Conservation (phyloP, 2,797 vertebrate genomes). For the Hippopotamyrus pictus region DNA sequence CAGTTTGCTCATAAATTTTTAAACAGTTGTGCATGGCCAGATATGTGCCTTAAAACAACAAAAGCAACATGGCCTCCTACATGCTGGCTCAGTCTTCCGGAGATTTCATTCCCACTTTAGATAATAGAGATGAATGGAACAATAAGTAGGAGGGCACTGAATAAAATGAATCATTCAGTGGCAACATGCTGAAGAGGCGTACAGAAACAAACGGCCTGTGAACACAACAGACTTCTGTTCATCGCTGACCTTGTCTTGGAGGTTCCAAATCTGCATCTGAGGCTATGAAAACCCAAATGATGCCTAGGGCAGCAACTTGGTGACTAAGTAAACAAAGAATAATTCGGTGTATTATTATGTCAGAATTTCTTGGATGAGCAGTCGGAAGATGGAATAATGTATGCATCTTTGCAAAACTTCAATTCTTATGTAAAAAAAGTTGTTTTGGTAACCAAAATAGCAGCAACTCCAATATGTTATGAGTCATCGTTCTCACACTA, state of each 20-base stretch:
- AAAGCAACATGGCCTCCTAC: background rate
- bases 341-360: background rate
- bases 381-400: background rate
- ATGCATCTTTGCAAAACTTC: background rate
- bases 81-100: background rate
- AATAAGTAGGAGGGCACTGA: slow-evolving; percentile 3
- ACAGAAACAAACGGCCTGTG: background rate
- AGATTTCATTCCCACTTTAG: slow-evolving; percentile 4
- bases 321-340: background rate
- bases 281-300: background rate
- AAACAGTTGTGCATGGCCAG: background rate
- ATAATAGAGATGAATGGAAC: background rate
- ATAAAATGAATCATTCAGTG: slow-evolving; percentile 8
- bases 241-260: background rate
- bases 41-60: background rate
- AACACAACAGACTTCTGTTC: background rate
- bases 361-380: background rate
- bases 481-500: background rate
- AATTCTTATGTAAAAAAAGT: background rate
- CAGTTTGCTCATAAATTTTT: background rate
- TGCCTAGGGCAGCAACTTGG: background rate
- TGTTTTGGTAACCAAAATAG: background rate
- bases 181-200: background rate
- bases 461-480: background rate
- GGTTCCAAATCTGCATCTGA: background rate